phyloP scores from a whole-genome alignment of 92 coral and sea anemone genomes.

The Pocillopora grandis region DNA sequence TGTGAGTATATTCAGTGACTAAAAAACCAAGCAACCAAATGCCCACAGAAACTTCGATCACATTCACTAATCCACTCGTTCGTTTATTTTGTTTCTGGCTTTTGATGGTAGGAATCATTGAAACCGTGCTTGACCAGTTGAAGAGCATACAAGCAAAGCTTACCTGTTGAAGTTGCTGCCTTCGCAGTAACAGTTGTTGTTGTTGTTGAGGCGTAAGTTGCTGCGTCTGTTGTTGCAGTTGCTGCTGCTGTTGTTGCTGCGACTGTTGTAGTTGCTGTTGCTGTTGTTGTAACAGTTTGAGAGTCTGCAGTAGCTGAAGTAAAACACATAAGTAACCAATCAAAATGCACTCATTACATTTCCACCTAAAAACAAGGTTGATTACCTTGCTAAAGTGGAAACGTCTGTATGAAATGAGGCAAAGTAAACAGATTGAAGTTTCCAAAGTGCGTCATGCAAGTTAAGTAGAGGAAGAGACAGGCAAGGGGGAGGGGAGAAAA shows the following conservation, averaged over 20 bases:
- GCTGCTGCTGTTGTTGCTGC: slow-evolving; percentile 21
- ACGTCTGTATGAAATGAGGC: not conserved
- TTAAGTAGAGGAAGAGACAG: too few relatives aligned
- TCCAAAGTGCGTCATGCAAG: too few relatives aligned
- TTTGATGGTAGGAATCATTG: too few relatives aligned
- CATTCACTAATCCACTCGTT: too few relatives aligned
- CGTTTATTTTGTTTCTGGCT: too few relatives aligned
- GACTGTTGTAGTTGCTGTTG: slow-evolving; percentile 34
- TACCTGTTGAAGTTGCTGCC: slow-evolving; percentile 54
- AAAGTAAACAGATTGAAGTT: not conserved
- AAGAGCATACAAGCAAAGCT: too few relatives aligned
- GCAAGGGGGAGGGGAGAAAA: too few relatives aligned
- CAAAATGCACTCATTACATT: not conserved
- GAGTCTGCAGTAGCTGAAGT: slow-evolving; percentile 8
- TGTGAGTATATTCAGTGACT: too few relatives aligned
- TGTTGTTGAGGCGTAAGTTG: slow-evolving; percentile 42
- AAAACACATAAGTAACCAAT: not conserved
- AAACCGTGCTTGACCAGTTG: too few relatives aligned
- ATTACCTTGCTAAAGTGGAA: not conserved
- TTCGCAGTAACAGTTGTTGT: slow-evolving; percentile 36
- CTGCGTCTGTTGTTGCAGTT: slow-evolving; percentile 21
- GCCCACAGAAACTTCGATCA: too few relatives aligned
- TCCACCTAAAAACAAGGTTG: not conserved
- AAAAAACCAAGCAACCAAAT: too few relatives aligned
- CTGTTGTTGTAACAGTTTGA: slow-evolving; percentile 46